Evolutionary conservation across 2,113 vertebrate species (phyloP).

Genomic region (Chloroceryle aenea): DNA sequence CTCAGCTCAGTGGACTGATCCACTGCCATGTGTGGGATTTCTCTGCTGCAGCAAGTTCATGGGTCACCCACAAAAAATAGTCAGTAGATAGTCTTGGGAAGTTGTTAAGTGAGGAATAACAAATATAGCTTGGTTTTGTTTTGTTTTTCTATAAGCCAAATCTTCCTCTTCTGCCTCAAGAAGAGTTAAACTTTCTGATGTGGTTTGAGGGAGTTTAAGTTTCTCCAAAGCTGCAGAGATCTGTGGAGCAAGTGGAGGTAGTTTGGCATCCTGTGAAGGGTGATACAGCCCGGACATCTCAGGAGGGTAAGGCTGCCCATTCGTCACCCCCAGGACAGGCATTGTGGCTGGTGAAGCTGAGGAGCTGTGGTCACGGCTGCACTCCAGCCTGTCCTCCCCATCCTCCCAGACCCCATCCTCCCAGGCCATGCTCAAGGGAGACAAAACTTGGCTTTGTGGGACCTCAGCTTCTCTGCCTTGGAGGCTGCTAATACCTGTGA

Average conservation of each 20-base stretch:
- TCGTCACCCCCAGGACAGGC: not conserved
- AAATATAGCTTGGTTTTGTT: not conserved
- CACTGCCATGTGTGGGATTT: not conserved
- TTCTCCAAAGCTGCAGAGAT: not conserved
- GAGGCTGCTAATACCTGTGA: not conserved
- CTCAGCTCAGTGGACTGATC: not conserved
- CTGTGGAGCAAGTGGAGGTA: not conserved
- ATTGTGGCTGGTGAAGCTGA: not conserved
- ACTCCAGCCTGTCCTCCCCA: not conserved
- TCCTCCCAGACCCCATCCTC: not conserved
- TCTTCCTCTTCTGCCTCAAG: not conserved
- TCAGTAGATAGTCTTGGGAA: not conserved
- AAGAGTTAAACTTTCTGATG: not conserved
- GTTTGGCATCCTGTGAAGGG: not conserved
- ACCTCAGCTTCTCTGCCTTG: not conserved
- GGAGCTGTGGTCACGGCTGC: not conserved
- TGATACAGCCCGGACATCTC: not conserved
- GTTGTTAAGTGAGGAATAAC: not conserved
- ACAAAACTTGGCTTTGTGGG: not conserved
- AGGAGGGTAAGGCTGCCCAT: not conserved
- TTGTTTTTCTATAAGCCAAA: not conserved
- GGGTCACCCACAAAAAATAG: not conserved
- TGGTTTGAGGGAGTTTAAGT: not conserved
- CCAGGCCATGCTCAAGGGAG: not conserved
- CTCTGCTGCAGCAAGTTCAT: not conserved